Percentiles rank a stretch among this genome's conserved stretches.
These are phyloP conservation scores for Poeciliopsis turrubarensis DNA, from an alignment of 2,113 vertebrate species.

Conservation along the genomic window DNA sequence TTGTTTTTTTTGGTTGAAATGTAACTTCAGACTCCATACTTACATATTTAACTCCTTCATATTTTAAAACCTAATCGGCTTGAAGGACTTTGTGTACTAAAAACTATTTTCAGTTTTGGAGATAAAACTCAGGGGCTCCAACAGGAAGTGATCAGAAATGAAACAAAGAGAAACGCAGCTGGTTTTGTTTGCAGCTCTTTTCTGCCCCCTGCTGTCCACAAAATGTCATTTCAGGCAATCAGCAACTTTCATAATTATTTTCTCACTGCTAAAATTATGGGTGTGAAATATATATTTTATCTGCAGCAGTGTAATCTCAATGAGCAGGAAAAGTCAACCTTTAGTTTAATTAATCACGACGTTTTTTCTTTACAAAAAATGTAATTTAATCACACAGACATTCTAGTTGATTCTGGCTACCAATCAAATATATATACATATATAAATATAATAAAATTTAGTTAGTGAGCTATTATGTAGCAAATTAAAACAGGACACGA, in stretches of 20 bases:
- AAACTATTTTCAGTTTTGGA: neutral
- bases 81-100: neutral
- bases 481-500: constrained; percentile 33
- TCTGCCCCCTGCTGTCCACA: constrained; percentile 52
- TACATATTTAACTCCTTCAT: neutral
- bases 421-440: no score
- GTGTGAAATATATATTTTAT: neutral
- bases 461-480: neutral
- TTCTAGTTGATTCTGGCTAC: no score
- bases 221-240: neutral
- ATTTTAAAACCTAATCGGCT: neutral
- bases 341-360: neutral
- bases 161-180: neutral
- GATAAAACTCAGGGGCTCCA: neutral
- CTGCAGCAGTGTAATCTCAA: neutral
- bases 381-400: no score
- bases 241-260: neutral
- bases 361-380: no score
- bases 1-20: no score
- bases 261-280: no score
- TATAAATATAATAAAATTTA: neutral
- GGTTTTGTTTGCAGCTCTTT: constrained; percentile 1
- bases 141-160: neutral
- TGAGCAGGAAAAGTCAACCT: neutral
- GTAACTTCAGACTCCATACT: neutral